Evolutionary conservation across 2,888 invertebrate species (phyloP), one percentile per base, ranked within the genome.

Genomic region (Toxonevra muliebris): DNA sequence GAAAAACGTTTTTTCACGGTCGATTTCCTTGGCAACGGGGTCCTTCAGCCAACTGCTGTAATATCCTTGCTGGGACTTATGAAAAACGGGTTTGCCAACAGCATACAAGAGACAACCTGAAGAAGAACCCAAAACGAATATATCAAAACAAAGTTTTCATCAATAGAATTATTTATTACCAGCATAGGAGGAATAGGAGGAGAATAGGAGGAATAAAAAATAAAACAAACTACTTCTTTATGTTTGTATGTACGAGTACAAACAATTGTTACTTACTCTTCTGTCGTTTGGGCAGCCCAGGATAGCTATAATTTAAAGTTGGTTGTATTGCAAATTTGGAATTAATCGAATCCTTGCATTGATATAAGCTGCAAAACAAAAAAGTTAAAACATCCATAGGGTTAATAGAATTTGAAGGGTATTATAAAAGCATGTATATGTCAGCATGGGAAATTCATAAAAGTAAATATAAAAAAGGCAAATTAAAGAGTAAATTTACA

Each of bases 11-110:
- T 92, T 94, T 60, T 94, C 92, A 2, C 77, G 78, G 74, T 84
- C 83, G 42, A 67, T 76, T 7, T 80, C 80, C 59, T 76, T 75
- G 19, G 80, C 79, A 5, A 80, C 68, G 84, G 88, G 80, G 81
- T 97, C 97, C 73, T 91, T 87, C 86, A 96, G 89, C 96, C 97
- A 96, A 42, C 93, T 90, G 1, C 96, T 96, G 78, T 91, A 93
- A n/a, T n/a, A n/a, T n/a, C n/a, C n/a, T n/a, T n/a, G n/a, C n/a
- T n/a, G n/a, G n/a, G n/a, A 91, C 43, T 93, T 90, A 81, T 95
- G 92, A 82, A 93, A 96, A 0, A 97, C 94, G 0, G 97, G 96
- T 79, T 96, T 97, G 0, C 97, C 97, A 59, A 98, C 94, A 0
- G 94, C 94, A 79, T 95, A 95, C 13, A 97, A 87, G 70, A 93